These are phyloP conservation scores for Sprattus sprattus DNA, from an alignment of 2,113 vertebrate genomes.

Conservation along the genomic window DNA sequence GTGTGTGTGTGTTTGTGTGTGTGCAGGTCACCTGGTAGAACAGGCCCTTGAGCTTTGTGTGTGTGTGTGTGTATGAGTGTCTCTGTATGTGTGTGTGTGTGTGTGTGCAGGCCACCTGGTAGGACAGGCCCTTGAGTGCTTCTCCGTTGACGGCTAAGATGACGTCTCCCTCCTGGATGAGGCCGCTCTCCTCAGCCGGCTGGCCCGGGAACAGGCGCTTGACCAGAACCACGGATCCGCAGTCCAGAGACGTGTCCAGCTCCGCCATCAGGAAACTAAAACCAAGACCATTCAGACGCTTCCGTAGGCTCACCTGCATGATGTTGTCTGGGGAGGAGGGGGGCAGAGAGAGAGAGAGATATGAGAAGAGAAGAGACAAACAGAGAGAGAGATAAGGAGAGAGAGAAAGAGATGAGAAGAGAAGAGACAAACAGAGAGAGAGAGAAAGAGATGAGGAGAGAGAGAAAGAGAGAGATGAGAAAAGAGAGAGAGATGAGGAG, in stretches of 20 bases:
- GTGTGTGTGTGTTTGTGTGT: background rate
- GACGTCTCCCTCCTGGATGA: conserved; percentile 80
- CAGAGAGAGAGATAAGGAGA: background rate
- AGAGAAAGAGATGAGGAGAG: background rate
- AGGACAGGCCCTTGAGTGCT: conserved; percentile 73
- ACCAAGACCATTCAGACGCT: conserved; percentile 78
- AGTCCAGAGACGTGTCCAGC: conserved; percentile 61
- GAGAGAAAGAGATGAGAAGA: background rate
- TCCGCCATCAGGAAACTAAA: conserved; percentile 85
- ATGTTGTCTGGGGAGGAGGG: conserved; percentile 76
- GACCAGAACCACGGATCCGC: conserved; percentile 73
- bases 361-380: background rate
- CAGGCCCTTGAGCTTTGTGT: background rate
- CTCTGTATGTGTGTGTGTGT: background rate
- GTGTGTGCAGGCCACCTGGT: conserved; percentile 70
- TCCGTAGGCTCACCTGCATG: conserved; percentile 80
- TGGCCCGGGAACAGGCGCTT: conserved; percentile 85
- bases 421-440: background rate
- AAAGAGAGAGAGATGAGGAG: background rate
- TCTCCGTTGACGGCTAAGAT: conserved; percentile 83
- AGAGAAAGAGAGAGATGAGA: background rate
- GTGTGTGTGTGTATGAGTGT: background rate
- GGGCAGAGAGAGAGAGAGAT: background rate
- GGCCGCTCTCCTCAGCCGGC: conserved; percentile 79
- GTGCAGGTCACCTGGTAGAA: background rate